A percentile compares a stretch with the other conserved stretches of the same genome.
Evolutionary conservation across 2,888 invertebrate genomes (phyloP).

Genomic region (Pristionchus maxplancki): DNA sequence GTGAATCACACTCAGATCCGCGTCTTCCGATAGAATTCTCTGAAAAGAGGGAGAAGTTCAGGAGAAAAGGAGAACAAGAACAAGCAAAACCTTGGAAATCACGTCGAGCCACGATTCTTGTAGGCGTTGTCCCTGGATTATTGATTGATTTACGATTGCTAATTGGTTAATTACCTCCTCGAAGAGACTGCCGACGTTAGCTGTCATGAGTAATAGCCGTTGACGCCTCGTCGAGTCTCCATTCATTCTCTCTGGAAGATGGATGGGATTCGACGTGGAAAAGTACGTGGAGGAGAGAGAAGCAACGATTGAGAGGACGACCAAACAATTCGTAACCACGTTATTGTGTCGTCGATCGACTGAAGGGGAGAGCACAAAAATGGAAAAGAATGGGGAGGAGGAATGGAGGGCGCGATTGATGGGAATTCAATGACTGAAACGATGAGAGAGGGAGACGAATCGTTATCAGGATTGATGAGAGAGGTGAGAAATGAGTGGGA

Average conservation of each 20-base stretch:
- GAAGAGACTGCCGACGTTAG: slow-evolving; percentile 76
- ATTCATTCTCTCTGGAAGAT: slow-evolving; percentile 48
- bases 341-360: background rate
- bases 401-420: slow-evolving; percentile 2
- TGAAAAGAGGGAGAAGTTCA: slow-evolving; percentile 55
- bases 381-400: background rate
- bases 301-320: background rate
- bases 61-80: background rate
- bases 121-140: slow-evolving; percentile 46
- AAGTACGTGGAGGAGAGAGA: background rate
- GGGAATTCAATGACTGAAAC: slow-evolving; percentile 34
- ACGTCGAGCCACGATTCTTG: slow-evolving; percentile 51
- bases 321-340: slow-evolving; percentile 48
- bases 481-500: slow-evolving; percentile 33
- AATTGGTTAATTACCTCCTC: slow-evolving; percentile 59
- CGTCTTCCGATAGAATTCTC: slow-evolving; percentile 60
- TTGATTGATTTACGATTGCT: slow-evolving; percentile 1
- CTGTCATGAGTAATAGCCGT: slow-evolving; percentile 71
- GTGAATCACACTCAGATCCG: slow-evolving; percentile 69
- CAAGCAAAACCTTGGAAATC: slow-evolving; percentile 39
- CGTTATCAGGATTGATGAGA: slow-evolving; percentile 50
- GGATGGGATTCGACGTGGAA: background rate
- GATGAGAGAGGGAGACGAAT: slow-evolving; percentile 38
- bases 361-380: background rate
- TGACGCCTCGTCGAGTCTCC: slow-evolving; percentile 5